Conservation (phyloP, 2,113 vertebrate species). For the Platysternon megacephalum region DNA sequence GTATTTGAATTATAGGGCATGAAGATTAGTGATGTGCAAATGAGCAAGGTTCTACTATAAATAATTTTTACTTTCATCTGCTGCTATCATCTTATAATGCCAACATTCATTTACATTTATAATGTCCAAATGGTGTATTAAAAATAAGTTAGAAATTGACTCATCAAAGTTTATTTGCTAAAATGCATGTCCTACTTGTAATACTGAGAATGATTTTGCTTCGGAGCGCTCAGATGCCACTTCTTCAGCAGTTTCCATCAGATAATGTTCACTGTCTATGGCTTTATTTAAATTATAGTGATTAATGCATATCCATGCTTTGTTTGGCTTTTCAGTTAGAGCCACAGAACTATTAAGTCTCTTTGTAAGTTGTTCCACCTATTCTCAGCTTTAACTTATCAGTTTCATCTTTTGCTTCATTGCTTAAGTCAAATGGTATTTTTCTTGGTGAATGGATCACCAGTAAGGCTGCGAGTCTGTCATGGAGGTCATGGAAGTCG, state of each 20-base stretch:
- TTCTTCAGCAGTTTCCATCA: background rate
- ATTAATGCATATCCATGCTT: background rate
- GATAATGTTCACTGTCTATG: background rate
- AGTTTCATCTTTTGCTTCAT: background rate
- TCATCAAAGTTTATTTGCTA: slow-evolving; percentile 15
- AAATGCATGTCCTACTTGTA: background rate
- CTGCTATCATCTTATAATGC: slow-evolving; percentile 2
- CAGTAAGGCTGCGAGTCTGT: background rate
- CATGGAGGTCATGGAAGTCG: no score
- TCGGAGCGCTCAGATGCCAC: slow-evolving; percentile 15
- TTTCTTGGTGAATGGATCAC: background rate
- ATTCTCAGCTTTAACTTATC: background rate
- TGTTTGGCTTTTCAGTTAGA: slow-evolving; percentile 3
- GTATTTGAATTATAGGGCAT: slow-evolving; percentile 24
- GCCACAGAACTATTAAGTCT: background rate
- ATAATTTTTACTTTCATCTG: slow-evolving; percentile 55
- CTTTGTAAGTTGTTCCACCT: background rate
- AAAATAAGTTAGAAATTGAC: slow-evolving; percentile 38
- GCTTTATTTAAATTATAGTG: slow-evolving; percentile 4
- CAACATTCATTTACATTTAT: background rate
- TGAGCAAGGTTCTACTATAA: slow-evolving; percentile 20
- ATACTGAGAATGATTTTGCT: slow-evolving; percentile 16
- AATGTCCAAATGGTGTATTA: slow-evolving; percentile 32
- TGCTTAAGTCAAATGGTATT: background rate
- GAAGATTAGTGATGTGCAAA: slow-evolving; percentile 62